Evolutionary conservation across 2,888 invertebrate genomes (phyloP).

Genomic region (Dichetophora obliterata): DNA sequence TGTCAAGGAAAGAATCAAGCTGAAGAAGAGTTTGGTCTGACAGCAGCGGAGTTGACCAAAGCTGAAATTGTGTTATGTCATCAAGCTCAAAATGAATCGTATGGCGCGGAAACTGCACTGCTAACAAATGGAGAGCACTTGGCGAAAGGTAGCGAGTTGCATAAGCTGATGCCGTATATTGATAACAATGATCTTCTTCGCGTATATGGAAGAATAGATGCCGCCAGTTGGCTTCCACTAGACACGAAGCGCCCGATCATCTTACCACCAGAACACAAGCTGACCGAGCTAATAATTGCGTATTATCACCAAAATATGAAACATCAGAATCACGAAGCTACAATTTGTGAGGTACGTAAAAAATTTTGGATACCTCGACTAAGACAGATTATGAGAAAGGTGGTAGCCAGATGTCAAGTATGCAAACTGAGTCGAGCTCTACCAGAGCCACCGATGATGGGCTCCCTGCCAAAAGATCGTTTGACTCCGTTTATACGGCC

Average conservation of each 20-base stretch:
- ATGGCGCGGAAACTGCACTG: not conserved
- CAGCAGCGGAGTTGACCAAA: not conserved
- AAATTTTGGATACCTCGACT: not conserved
- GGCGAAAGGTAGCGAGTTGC: not conserved
- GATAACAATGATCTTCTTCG: constrained; percentile 29
- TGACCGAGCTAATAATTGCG: not conserved
- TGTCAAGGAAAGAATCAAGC: not conserved
- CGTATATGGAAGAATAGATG: constrained; percentile 37
- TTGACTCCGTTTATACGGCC: not conserved
- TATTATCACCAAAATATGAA: constrained; percentile 4
- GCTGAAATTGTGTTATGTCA: not conserved
- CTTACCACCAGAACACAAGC: constrained; percentile 9
- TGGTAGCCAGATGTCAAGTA: not conserved
- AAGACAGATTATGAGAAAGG: not conserved
- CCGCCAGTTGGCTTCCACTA: constrained; percentile 37
- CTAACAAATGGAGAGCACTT: not conserved
- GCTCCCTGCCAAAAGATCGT: constrained; percentile 11
- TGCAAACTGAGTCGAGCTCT: too few relatives aligned
- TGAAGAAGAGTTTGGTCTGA: not conserved
- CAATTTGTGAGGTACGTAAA: too few relatives aligned
- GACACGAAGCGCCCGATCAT: constrained; percentile 32
- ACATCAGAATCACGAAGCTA: constrained; percentile 22
- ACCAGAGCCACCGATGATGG: constrained; percentile 1
- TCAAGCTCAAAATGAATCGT: constrained; percentile 2
- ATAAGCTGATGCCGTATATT: not conserved